Evolutionary conservation across 2,797 vertebrate genomes (phyloP).

Genomic region (Sebastes goodei): DNA sequence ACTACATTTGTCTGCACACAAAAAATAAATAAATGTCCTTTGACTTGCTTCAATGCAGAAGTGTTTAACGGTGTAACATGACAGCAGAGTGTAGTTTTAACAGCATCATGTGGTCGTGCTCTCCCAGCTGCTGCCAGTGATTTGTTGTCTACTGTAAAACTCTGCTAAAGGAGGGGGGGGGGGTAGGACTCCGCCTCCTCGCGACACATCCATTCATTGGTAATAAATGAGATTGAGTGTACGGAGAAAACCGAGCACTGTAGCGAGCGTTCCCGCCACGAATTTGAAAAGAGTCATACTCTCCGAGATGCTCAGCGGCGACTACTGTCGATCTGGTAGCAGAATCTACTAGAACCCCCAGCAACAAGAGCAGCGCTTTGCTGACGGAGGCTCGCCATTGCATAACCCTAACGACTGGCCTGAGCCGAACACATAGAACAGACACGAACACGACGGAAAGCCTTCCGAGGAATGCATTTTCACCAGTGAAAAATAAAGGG

Average conservation of each 20-base stretch:
- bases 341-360: constrained; percentile 78
- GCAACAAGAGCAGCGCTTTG: constrained; percentile 78
- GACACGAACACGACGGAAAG: constrained; percentile 34
- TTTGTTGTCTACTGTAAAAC: constrained; percentile 29
- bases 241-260: constrained; percentile 49
- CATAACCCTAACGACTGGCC: constrained; percentile 75
- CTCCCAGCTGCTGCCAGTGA: constrained; percentile 1
- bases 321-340: constrained; percentile 57
- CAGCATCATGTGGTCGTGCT: neutral
- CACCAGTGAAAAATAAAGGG: neutral
- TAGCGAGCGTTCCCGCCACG: constrained; percentile 77
- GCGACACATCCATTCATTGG: constrained; percentile 72
- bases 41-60: neutral
- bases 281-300: constrained; percentile 74
- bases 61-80: neutral
- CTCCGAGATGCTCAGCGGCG: constrained; percentile 76
- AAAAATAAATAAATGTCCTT: neutral
- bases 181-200: constrained; percentile 73
- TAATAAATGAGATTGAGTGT: constrained; percentile 68
- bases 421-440: constrained; percentile 50
- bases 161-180: constrained; percentile 39
- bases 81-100: neutral
- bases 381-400: constrained; percentile 83
- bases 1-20: neutral
- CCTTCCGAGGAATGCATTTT: constrained; percentile 18